Percentiles rank a stretch among this genome's conserved stretches.
Conservation (phyloP, 2,113 vertebrate species). For the Psephotus haematonotus region DNA sequence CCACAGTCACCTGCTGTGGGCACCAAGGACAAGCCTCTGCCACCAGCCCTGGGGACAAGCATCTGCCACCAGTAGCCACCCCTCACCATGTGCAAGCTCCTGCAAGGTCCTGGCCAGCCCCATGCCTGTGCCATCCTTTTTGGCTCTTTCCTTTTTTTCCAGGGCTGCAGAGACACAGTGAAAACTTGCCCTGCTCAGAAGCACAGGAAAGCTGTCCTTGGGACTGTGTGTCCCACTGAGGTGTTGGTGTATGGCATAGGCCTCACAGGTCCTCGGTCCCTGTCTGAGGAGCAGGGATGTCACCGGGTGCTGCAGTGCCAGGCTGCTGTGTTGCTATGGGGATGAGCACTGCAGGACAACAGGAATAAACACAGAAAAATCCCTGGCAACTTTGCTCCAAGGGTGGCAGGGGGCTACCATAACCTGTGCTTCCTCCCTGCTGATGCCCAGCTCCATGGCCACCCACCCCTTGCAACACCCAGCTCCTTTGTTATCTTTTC, state of each 20-base stretch:
- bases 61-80: neutral
- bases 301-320: neutral
- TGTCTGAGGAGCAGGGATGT: neutral
- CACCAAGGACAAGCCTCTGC: fast-evolving
- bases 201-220: fast-evolving
- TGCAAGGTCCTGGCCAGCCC: neutral
- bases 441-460: neutral
- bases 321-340: conserved; percentile 25
- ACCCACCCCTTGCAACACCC: neutral
- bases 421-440: neutral
- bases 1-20: neutral
- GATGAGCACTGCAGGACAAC: neutral
- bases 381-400: fast-evolving
- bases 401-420: fast-evolving
- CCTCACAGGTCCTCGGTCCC: fast-evolving
- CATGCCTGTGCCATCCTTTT: fast-evolving
- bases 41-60: neutral
- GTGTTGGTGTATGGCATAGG: fast-evolving
- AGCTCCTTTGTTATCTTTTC: fast-evolving
- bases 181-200: fast-evolving
- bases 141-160: neutral
- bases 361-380: neutral
- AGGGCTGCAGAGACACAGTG: neutral
- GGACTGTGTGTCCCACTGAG: fast-evolving
- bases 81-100: fast-evolving